Base-by-base conservation (phyloP, 2,888 invertebrate species). In the Ischnura elegans region DNA sequence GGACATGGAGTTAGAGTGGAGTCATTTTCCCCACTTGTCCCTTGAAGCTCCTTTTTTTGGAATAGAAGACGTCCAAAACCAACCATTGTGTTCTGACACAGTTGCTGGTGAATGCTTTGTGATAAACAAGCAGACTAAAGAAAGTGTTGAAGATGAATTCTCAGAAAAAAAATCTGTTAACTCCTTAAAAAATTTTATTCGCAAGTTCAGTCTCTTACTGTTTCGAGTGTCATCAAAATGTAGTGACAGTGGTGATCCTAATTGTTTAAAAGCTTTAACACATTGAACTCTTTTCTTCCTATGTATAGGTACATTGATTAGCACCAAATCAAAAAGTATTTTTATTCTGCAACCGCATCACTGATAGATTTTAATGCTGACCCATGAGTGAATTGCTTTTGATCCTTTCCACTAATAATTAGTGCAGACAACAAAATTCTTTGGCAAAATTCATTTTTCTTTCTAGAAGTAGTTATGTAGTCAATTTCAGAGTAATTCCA, bases 21-120 rank as follows among this genome's bases (percentile, higher is more conserved):
- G 90, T 29, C 90, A 90, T n/a, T 61, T 55, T 43, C 90, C 90
- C 13, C 90, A 90, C 66, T 21, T 90, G 61, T 90, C 90, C 10
- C 8, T 90, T 5, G 90, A 90, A 90, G 90, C 90, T 8, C 90
- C 90, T 16, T 43, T 43, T 1, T 19, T 13, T 8, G 29, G 61
- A 45, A 5, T 25, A 43, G 43, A 45, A 19, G n/a, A 86, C n/a
- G 46, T 46, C 16, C 2, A 45, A 45, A 46, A 21, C 86, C n/a
- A 19, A 13, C 45, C 29, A 45, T 86, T 42, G 19, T 45, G n/a
- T 25, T 46, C n/a, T 45, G 19, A n/a, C n/a, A 10, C 8, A 45
- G 25, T 42, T 90, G 6, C 43, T 25, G 90, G 90, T 13, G 21
- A 61, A 61, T 42, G 90, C 6, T 21, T 61, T 61, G 25, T 43